phyloP scores from a whole-genome alignment of 2,797 vertebrate species.

The Oreortyx pictus region DNA sequence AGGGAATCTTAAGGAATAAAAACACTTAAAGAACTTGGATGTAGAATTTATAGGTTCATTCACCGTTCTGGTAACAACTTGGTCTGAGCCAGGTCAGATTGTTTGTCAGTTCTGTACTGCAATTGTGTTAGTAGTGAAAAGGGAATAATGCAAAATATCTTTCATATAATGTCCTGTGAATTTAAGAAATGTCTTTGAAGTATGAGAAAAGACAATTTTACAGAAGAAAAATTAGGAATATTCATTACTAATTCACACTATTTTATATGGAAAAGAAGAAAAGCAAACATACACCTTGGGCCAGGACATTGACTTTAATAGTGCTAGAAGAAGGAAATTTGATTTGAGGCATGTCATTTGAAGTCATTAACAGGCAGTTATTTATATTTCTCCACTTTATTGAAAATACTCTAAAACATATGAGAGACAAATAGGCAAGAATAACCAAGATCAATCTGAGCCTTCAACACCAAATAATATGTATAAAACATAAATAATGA shows the following conservation, averaged over 20 bases:
- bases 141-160: neutral
- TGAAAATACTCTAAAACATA: neutral
- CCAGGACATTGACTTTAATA: neutral
- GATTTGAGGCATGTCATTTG: neutral
- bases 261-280: neutral
- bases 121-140: neutral
- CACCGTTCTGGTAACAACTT: neutral
- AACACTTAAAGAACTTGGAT: conserved; percentile 67
- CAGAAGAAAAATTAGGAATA: neutral
- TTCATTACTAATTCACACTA: neutral
- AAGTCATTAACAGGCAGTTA: neutral
- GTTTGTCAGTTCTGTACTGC: neutral
- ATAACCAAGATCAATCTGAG: neutral
- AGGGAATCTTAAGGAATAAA: neutral
- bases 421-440: neutral
- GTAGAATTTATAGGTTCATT: conserved; percentile 44
- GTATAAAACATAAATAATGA: neutral
- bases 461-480: neutral
- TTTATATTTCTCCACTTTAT: neutral
- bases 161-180: neutral
- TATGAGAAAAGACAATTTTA: neutral
- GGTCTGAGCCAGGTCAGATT: neutral
- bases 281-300: fast-evolving
- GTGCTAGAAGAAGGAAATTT: neutral
- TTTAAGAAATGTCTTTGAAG: neutral